phyloP scores from a whole-genome alignment of 2,888 invertebrate species.

The Ochlodes sylvanus region DNA sequence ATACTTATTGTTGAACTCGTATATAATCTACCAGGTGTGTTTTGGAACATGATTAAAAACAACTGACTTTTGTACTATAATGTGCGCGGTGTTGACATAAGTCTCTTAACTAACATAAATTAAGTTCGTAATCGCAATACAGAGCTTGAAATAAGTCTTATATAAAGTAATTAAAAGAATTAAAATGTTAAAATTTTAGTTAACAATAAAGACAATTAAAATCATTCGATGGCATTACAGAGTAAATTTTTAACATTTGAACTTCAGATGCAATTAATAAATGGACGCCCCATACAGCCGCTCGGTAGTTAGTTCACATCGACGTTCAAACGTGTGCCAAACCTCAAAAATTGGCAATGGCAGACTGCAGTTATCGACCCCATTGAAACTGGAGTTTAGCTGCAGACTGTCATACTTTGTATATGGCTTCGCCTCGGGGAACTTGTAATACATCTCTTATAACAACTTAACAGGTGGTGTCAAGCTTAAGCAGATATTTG shows the following conservation, averaged over 20 bases:
- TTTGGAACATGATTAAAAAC: conserved; percentile 69
- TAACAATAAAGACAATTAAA: conserved; percentile 43
- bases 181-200: conserved; percentile 53
- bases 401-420: conserved; percentile 23
- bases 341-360: conserved; percentile 30
- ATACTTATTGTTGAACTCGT: conserved; percentile 41
- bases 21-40: conserved; percentile 55
- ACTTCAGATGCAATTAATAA: conserved; percentile 27
- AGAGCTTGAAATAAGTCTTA: conserved; percentile 47
- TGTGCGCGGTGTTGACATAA: conserved; percentile 69
- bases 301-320: conserved; percentile 26
- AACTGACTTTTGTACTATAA: conserved; percentile 73
- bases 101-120: conserved; percentile 49
- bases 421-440: conserved; percentile 35
- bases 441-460: conserved; percentile 31
- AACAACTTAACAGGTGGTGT: conserved; percentile 28
- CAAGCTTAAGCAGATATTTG: conserved; percentile 28
- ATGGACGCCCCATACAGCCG: conserved; percentile 19
- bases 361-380: conserved; percentile 34
- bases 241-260: conserved; percentile 18
- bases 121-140: conserved; percentile 42
- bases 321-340: conserved; percentile 30
- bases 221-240: conserved; percentile 21
- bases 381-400: conserved; percentile 24
- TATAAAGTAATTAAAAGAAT: conserved; percentile 38